These are phyloP conservation scores for Hybos culiciformis DNA, from an alignment of 2,888 invertebrate genomes.

Conservation along the genomic window DNA sequence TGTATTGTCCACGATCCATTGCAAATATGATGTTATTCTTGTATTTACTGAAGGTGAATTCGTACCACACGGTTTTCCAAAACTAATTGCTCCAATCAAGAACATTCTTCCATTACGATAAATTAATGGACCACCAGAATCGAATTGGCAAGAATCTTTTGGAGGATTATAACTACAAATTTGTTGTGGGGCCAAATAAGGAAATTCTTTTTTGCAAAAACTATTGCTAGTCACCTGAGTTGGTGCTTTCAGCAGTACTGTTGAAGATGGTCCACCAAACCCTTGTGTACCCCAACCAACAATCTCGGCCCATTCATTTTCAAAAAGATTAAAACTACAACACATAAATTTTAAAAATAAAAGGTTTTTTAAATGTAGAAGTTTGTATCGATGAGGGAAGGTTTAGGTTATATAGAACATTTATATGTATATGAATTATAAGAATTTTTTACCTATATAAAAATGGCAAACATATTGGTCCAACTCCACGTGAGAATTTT, in stretches of 20 bases:
- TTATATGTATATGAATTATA: not conserved
- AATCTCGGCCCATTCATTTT: constrained; percentile 16
- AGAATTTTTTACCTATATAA: constrained; percentile 23
- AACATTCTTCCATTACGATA: constrained; percentile 35
- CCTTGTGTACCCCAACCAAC: constrained; percentile 45
- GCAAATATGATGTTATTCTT: constrained; percentile 40
- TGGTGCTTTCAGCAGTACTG: constrained; percentile 38
- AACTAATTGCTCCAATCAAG: constrained; percentile 42
- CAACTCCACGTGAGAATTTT: constrained; percentile 38
- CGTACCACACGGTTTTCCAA: constrained; percentile 41
- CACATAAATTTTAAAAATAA: not conserved
- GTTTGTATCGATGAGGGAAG: not conserved
- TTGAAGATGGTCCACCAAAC: constrained; percentile 39
- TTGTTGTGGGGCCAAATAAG: constrained; percentile 17
- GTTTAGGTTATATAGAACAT: not conserved
- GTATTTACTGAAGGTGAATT: constrained; percentile 41
- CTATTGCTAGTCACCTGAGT: constrained; percentile 36
- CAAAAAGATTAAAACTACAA: constrained; percentile 10
- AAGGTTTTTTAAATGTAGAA: not conserved
- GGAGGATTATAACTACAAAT: constrained; percentile 39
- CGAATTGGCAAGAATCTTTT: constrained; percentile 42
- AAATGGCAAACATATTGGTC: constrained; percentile 48
- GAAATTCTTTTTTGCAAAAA: constrained; percentile 32
- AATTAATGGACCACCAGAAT: constrained; percentile 43
- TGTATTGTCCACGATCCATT: constrained; percentile 40